These are phyloP conservation scores for Elanus axillaris DNA, from an alignment of 2,113 vertebrate species.

Conservation along the genomic window DNA sequence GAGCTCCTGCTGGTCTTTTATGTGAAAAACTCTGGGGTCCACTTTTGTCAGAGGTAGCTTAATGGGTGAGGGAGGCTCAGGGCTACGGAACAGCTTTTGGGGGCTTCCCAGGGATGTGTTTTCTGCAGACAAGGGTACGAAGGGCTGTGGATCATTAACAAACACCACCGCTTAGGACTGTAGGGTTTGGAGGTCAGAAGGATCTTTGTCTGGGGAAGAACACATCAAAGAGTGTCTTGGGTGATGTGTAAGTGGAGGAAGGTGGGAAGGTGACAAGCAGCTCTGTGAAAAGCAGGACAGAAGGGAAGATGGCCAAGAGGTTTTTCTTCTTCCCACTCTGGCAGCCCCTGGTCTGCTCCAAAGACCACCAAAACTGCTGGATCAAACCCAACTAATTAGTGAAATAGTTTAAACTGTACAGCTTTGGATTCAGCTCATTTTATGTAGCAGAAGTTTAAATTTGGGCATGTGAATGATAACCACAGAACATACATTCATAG, in stretches of 20 bases:
- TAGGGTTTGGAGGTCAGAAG: not conserved
- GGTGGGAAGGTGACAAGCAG: not conserved
- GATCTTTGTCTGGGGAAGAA: not conserved
- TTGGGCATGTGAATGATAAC: not conserved
- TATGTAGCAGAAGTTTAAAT: not conserved
- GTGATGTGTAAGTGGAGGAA: not conserved
- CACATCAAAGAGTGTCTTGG: too few relatives aligned
- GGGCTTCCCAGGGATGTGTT: not conserved
- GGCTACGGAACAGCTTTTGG: fast-evolving
- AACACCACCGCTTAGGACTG: not conserved
- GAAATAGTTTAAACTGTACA: not conserved
- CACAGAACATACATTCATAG: fast-evolving
- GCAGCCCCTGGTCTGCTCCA: not conserved
- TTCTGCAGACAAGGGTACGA: not conserved
- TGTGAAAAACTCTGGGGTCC: not conserved
- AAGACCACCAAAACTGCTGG: not conserved
- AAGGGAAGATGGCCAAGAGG: not conserved
- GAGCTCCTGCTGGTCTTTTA: not conserved
- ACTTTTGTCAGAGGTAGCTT: not conserved
- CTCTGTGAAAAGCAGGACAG: not conserved
- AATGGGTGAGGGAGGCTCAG: not conserved
- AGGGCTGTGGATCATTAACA: fast-evolving
- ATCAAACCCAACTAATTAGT: not conserved
- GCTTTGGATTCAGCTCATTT: not conserved
- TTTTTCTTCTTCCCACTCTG: not conserved